Evolutionary conservation across 1,140 invertebrate genomes (phyloP), one percentile per base, ranked within the genome.

Genomic region (Acyrthosiphon pisum): DNA sequence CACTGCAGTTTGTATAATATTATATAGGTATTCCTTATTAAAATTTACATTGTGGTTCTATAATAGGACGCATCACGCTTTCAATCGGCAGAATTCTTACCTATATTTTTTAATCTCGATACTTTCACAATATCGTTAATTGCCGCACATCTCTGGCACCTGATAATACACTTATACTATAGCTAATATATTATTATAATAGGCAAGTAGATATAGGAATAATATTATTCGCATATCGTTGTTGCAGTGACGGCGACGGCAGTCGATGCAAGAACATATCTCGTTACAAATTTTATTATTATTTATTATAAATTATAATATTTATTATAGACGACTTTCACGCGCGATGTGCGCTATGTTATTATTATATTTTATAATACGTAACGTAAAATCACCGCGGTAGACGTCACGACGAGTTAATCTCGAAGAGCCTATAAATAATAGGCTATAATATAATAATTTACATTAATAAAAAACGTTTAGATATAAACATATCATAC

Each of bases 141-240:
- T n/a, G 60, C 11, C n/a, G 60, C 60, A n/a, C 60, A 76, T 76
- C 30, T 76, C n/a, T 6, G 60, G 14, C 30, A 0, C 60, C 11
- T 6, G 30, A 11, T 68, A n/a, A 14, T n/a, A 35, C 48, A 22
- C 7, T 30, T 68, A 68, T 68, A 68, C 60, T 26, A 26, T 60
- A 76, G 30, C 60, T n/a, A 76, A n/a, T 76, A 35, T 76, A n/a
- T 76, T 76, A 76, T n/a, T n/a, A 76, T 76, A n/a, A 68, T 68
- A 68, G 30, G 14, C 30, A 14, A 6, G 50, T 53, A 7, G 11
- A 26, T 14, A 60, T 4, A 68, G 60, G 0, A 30, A 68, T 53
- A 53, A 53, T 22, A 53, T 76, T 76, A 76, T 76, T 76, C 14
- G 14, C 60, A 4, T n/a, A 18, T 18, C 60, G 30, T 76, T 35